Evolutionary conservation across 1,140 invertebrate genomes (phyloP), one percentile per base, ranked within the genome.

Genomic region (Drosophila ironensis): DNA sequence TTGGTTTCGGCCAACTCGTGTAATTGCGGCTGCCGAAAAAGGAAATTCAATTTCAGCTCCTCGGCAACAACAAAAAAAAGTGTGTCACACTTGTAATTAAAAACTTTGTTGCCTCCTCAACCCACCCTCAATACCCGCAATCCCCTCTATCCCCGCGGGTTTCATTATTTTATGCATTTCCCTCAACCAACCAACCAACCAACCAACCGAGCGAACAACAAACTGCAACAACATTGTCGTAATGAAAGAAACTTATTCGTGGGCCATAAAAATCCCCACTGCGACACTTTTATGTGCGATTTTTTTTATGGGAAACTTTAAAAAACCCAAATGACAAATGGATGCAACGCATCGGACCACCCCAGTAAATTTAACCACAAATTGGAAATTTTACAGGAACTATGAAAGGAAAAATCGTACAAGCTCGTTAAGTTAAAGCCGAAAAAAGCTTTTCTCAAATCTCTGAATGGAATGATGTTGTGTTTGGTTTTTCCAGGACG

Each of bases 51-150:
- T 28, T 33, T 48, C 27, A 4, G 22, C 16, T 47, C 14, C n/a
- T 7, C 3, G 9, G 11, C 12, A 30, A 30, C n/a, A 9, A 11
- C 4, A 30, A 30, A 30, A 30, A 61, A 48, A 63, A 61, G 30
- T 48, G 9, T 63, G 56, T 48, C 59, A 63, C 24, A 40, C 24
- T 63, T 22, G 57, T 48, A 63, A 63, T 63, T 63, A 63, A 48
- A 48, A 48, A 63, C 45, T 56, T 46, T 56, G 44, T 46, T 35
- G 33, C 25, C 24, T n/a, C n/a, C n/a, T n/a, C n/a, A n/a, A n/a
- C n/a, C n/a, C n/a, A n/a, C n/a, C n/a, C n/a, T n/a, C n/a, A n/a
- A n/a, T n/a, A n/a, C n/a, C 24, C 1, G 19, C 12, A 8, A 22
- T 30, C 17, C 7, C 12, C 1, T 22, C 3, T 8, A 7, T 24